Evolutionary conservation across 92 coral and sea anemone genomes (phyloP).

Genomic region (Zoanthus gigantus): DNA sequence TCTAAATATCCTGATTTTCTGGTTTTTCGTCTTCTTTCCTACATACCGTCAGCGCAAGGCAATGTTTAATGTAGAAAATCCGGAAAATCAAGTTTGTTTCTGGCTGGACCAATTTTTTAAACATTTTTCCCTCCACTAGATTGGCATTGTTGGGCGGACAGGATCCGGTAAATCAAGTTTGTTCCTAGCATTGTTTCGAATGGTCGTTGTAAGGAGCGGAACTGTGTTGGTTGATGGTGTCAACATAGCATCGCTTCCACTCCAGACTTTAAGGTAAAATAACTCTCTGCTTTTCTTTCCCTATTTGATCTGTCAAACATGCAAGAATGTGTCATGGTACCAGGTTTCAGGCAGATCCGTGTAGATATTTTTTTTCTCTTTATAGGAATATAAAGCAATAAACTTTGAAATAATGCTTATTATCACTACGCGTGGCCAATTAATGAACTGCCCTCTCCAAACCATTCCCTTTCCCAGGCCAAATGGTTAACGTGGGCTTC

Average conservation of each 20-base stretch:
- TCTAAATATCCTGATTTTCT: no score
- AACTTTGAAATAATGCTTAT: no score
- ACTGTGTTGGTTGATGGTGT: constrained; percentile 84
- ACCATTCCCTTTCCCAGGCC: no score
- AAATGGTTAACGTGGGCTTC: no score
- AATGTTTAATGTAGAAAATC: not conserved
- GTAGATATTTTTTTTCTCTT: no score
- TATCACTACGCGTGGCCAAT: no score
- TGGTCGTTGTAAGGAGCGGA: constrained; percentile 77
- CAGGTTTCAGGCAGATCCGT: no score
- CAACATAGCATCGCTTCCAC: constrained; percentile 74
- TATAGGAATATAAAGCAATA: no score
- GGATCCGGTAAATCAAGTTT: constrained; percentile 99
- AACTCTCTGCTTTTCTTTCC: not conserved
- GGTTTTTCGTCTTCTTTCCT: not conserved
- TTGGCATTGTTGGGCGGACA: constrained; percentile 99
- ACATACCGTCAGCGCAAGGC: not conserved
- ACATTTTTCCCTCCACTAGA: constrained; percentile 50
- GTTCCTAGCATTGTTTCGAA: constrained; percentile 87
- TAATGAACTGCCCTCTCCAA: no score
- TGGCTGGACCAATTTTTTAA: not conserved
- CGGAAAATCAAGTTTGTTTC: not conserved
- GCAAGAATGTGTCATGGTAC: no score
- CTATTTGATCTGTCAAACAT: no score
- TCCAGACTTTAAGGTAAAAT: constrained; percentile 80